Percentiles rank a stretch among this genome's conserved stretches.
Evolutionary conservation across 2,113 vertebrate genomes (phyloP).

Genomic region (Gadus macrocephalus): DNA sequence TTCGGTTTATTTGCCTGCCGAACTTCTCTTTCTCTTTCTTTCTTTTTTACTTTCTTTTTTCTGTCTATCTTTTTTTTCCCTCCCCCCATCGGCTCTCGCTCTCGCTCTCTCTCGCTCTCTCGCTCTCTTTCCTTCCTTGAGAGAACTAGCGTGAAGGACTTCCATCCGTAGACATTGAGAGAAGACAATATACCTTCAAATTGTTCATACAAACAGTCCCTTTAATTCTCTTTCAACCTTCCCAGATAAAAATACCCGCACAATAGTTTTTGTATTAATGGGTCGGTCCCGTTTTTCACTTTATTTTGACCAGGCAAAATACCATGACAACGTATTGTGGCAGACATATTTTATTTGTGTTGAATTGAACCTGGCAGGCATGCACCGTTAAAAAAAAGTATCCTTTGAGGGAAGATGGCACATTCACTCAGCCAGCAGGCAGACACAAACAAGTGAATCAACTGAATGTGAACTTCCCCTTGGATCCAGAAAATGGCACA

Average conservation of each 20-base stretch:
- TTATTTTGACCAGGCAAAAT: slow-evolving; percentile 4
- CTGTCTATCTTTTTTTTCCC: neutral
- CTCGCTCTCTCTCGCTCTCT: neutral
- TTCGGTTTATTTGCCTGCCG: neutral
- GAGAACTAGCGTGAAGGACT: slow-evolving; percentile 26
- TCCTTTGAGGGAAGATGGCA: no score
- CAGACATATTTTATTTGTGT: neutral
- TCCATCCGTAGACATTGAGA: neutral
- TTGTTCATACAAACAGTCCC: neutral
- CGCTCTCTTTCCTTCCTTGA: neutral
- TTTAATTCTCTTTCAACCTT: neutral
- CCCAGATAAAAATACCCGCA: neutral
- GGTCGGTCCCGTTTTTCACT: neutral
- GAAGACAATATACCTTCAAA: neutral
- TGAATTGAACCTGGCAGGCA: no score
- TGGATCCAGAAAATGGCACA: no score
- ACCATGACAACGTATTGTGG: slow-evolving; percentile 12
- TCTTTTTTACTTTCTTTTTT: slow-evolving; percentile 11
- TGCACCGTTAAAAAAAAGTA: no score
- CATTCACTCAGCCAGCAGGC: no score
- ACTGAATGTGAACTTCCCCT: no score
- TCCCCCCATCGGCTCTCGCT: neutral
- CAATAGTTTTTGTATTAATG: neutral
- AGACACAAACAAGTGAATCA: no score
- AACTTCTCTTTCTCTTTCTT: neutral